These are phyloP conservation scores for Crambe crambe DNA, from an alignment of 37 sponge, comb jelly and placozoan species.

Conservation along the genomic window DNA sequence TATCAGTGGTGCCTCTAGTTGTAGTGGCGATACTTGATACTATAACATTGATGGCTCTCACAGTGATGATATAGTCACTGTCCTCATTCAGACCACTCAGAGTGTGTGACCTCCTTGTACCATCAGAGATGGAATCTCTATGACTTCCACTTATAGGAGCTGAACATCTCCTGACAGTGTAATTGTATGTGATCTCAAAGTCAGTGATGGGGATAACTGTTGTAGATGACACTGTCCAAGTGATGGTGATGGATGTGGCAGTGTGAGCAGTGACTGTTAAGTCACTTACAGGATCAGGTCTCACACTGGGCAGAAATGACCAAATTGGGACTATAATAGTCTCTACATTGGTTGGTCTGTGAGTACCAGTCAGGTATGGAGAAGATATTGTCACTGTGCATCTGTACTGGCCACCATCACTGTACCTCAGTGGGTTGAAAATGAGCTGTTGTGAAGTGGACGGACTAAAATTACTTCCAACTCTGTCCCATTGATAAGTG, in stretches of 20 bases:
- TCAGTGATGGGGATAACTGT: neutral
- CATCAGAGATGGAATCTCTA: neutral
- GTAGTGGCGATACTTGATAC: neutral
- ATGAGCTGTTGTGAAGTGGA: too few species aligned
- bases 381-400: too few species aligned
- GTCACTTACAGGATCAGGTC: neutral
- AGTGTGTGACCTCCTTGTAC: neutral
- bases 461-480: too few species aligned
- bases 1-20: neutral
- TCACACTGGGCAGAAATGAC: neutral
- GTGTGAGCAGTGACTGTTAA: neutral
- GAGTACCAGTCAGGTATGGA: too few species aligned
- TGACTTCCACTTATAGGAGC: neutral
- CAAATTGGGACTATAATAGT: too few species aligned
- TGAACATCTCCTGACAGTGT: neutral
- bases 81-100: neutral
- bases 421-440: too few species aligned
- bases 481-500: too few species aligned
- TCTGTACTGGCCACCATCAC: too few species aligned
- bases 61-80: constrained; percentile 18
- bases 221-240: neutral
- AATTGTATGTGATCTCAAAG: neutral
- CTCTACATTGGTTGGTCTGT: too few species aligned
- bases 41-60: constrained; percentile 1
- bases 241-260: neutral